Base-by-base conservation (phyloP, 2,888 invertebrate species). In the Mythimna ferrago region DNA sequence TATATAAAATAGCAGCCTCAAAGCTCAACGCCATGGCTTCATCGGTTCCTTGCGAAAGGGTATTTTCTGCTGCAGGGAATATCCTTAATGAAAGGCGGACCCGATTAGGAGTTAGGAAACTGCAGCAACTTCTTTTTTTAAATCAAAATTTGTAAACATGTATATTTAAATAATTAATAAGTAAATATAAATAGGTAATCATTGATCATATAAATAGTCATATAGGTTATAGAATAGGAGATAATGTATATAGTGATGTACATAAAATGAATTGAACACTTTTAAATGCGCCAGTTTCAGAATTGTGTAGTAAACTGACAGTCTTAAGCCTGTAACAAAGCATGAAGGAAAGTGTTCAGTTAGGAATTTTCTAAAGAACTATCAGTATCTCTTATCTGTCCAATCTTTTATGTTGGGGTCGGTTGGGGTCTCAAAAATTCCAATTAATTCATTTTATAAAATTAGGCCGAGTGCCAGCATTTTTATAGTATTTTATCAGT, bases 181-280 rank as follows among this genome's bases (percentile, higher is more conserved):
- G n/a, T 53, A 53, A 53, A n/a, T n/a, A 6, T 53, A 53, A 44
- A 14, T 44, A 44, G 44, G 44, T 44, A 14, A 14, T 44, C 48
- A 44, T 2, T 44, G 14, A 51, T 16, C 4, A 14, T 14, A 44
- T 44, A 44, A 26, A 26, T 26, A 26, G 44, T 14, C 5, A 44
- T 44, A 14, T 54, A 54, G 16, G 48, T 16, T 53, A n/a, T 21
- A n/a, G 48, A 48, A 16, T 48, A 48, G 48, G 16, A 16, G 48
- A 16, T 48, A 48, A 48, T 48, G 48, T 48, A 48, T 5, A 48
- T 48, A 48, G 16, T 6, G 5, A 48, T 48, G 48, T 54, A 54
- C 54, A 54, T 54, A 21, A 54, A 54, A 54, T 54, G 54, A 54
- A 54, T 21, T 54, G 54, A 54, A 54, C 21, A 21, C 54, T 54